Percentiles rank a stretch among this genome's conserved stretches.
Conservation (phyloP, 2,888 invertebrate genomes). For the Brachycybe producta region DNA sequence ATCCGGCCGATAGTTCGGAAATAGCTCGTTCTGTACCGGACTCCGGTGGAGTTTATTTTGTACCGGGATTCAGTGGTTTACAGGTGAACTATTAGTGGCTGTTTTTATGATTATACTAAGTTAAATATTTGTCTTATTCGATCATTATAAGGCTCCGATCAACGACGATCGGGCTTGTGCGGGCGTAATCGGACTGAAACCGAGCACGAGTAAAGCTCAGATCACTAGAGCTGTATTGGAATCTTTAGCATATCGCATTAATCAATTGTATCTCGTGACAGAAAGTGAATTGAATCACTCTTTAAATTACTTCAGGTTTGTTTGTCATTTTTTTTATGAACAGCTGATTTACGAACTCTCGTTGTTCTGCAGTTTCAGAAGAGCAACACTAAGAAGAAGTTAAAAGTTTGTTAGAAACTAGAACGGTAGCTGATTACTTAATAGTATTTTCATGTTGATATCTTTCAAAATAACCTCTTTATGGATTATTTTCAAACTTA, state of each 20-base stretch:
- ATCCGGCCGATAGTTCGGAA: conserved; percentile 49
- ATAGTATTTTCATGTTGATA: too few species aligned
- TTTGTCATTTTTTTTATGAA: neutral
- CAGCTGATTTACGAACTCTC: too few species aligned
- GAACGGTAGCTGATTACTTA: too few species aligned
- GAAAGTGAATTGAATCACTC: conserved; percentile 50
- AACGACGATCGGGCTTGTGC: conserved; percentile 73
- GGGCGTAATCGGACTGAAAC: conserved; percentile 60
- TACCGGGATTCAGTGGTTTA: conserved; percentile 79
- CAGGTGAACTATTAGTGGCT: conserved; percentile 61
- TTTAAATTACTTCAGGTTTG: conserved; percentile 42
- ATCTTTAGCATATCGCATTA: conserved; percentile 67
- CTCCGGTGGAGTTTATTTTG: conserved; percentile 66
- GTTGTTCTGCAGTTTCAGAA: too few species aligned
- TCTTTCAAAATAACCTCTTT: too few species aligned
- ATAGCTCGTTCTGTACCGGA: conserved; percentile 55
- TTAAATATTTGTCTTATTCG: conserved; percentile 8
- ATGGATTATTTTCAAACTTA: too few species aligned
- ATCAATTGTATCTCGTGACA: conserved; percentile 62
- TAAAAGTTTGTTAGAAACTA: too few species aligned
- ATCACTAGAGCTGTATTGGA: conserved; percentile 71
- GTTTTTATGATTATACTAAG: too few species aligned
- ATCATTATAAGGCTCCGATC: conserved; percentile 68
- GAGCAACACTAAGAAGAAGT: too few species aligned
- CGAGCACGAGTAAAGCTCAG: conserved; percentile 62